phyloP scores from a whole-genome alignment of 2,888 invertebrate genomes.

The Hydraecia micacea region DNA sequence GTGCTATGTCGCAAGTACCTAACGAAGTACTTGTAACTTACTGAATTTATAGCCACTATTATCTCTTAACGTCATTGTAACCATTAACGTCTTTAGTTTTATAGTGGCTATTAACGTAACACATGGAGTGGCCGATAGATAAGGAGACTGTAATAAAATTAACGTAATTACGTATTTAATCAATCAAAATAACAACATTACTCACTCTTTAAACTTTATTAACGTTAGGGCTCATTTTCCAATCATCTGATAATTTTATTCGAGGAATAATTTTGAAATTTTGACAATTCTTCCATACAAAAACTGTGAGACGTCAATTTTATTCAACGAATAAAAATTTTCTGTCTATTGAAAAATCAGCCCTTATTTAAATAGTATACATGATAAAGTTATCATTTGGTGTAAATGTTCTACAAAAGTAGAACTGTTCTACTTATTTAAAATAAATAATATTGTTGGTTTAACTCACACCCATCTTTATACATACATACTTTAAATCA shows the following conservation, averaged over 20 bases:
- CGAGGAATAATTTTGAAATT: too few species aligned
- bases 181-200: neutral
- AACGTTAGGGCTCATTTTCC: too few species aligned
- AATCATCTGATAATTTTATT: too few species aligned
- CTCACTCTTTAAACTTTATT: neutral
- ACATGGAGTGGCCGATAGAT: neutral
- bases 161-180: neutral
- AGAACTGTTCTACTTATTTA: neutral
- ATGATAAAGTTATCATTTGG: too few species aligned
- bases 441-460: too few species aligned
- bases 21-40: neutral
- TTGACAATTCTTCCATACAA: too few species aligned
- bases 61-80: neutral
- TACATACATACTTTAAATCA: neutral
- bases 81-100: conserved; percentile 1
- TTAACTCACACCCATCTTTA: neutral
- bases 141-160: conserved; percentile 2
- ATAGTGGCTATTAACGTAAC: conserved; percentile 10
- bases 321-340: too few species aligned
- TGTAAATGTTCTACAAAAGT: too few species aligned
- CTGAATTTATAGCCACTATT: neutral
- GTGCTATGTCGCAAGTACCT: neutral
- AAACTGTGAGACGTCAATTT: too few species aligned
- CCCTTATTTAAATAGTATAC: too few species aligned
- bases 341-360: too few species aligned